phyloP scores from a whole-genome alignment of 2,888 invertebrate species.

The Polyommatus iphigenia region DNA sequence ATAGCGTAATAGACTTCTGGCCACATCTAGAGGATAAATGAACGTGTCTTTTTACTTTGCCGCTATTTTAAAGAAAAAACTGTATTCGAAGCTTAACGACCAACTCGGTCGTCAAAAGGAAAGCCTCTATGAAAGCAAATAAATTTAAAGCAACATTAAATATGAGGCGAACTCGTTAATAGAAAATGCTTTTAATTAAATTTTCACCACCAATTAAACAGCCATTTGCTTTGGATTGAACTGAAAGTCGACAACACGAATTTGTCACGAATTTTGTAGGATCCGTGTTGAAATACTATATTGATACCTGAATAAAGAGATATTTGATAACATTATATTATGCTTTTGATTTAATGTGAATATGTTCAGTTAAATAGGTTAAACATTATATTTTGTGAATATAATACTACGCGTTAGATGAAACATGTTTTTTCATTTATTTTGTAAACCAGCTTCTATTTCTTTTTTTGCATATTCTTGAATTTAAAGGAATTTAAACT shows the following conservation, averaged over 20 bases:
- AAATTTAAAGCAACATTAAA: too few species aligned
- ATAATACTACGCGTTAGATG: too few species aligned
- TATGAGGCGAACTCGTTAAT: too few species aligned
- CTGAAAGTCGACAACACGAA: neutral
- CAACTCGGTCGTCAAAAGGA: too few species aligned
- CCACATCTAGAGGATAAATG: neutral
- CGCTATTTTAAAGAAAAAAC: neutral
- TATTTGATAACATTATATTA: neutral
- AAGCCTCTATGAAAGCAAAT: too few species aligned
- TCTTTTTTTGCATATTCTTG: too few species aligned
- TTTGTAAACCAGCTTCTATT: too few species aligned
- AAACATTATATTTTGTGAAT: too few species aligned
- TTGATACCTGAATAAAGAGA: neutral
- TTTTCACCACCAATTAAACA: slow-evolving; percentile 30
- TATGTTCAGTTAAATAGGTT: neutral
- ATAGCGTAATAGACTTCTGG: neutral
- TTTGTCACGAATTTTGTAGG: slow-evolving; percentile 18
- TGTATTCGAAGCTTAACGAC: slow-evolving; percentile 7
- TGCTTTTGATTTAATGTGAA: neutral
- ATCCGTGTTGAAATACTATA: neutral
- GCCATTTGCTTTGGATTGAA: slow-evolving; percentile 21
- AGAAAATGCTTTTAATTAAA: too few species aligned
- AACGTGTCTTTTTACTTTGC: slow-evolving; percentile 25
- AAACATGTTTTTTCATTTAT: too few species aligned
- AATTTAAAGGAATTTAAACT: too few species aligned